A percentile compares a stretch with the other conserved stretches of the same genome.
Evolutionary conservation across 53 echinoderm and acorn worm species (phyloP).

Genomic region (Actinopyga echinites): DNA sequence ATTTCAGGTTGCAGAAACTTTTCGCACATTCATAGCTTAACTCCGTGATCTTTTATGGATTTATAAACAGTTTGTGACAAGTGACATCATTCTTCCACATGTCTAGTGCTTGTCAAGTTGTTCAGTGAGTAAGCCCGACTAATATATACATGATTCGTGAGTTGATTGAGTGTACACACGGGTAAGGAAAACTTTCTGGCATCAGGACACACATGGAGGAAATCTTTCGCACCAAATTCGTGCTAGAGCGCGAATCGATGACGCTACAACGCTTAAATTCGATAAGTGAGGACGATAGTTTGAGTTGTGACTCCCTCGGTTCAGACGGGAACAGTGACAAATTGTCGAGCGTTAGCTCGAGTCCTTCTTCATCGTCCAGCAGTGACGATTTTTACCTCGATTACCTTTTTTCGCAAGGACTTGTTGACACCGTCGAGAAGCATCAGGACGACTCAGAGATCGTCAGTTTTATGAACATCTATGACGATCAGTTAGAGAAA

Average conservation of each 20-base stretch:
- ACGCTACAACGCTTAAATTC: slow-evolving; percentile 94
- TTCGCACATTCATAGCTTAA: too few relatives aligned
- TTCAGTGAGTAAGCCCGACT: too few relatives aligned
- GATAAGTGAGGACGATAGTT: slow-evolving; percentile 68
- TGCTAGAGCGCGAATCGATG: slow-evolving; percentile 89
- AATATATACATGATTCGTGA: too few relatives aligned
- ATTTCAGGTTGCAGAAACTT: too few relatives aligned
- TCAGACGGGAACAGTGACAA: slow-evolving; percentile 69
- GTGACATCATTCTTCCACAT: too few relatives aligned
- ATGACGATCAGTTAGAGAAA: background rate
- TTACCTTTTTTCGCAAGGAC: slow-evolving; percentile 93
- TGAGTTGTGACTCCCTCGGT: slow-evolving; percentile 58
- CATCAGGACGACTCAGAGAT: slow-evolving; percentile 30
- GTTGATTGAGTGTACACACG: too few relatives aligned
- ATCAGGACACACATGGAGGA: slow-evolving; percentile 71
- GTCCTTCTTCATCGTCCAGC: slow-evolving; percentile 46
- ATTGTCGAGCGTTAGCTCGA: slow-evolving; percentile 63
- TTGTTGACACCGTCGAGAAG: slow-evolving; percentile 70
- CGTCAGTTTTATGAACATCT: slow-evolving; percentile 1
- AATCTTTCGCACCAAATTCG: slow-evolving; percentile 85
- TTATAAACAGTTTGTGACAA: too few relatives aligned
- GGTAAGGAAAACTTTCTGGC: too few relatives aligned
- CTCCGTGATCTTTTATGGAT: too few relatives aligned
- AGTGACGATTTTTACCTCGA: slow-evolving; percentile 86
- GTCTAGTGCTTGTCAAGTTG: too few relatives aligned